A percentile compares a stretch with the other conserved stretches of the same genome.
These are phyloP conservation scores for Trissoscelio sp. DNA, from an alignment of 2,888 invertebrate species.

Conservation along the genomic window DNA sequence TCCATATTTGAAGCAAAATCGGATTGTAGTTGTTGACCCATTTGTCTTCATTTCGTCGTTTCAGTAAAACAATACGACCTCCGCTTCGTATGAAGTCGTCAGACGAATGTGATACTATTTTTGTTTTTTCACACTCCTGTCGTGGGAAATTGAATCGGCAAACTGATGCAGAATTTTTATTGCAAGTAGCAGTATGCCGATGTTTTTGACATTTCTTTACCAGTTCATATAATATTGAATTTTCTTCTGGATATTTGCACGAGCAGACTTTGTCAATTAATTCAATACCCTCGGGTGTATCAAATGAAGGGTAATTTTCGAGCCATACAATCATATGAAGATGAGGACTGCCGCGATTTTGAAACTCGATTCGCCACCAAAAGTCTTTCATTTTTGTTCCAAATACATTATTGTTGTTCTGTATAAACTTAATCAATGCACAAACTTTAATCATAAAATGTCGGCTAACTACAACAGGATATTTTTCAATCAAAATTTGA, in stretches of 20 bases:
- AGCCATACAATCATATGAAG: constrained; percentile 76
- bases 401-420: constrained; percentile 23
- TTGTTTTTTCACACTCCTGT: constrained; percentile 29
- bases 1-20: too few relatives aligned
- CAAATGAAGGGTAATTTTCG: constrained; percentile 68
- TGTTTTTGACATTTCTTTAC: constrained; percentile 69
- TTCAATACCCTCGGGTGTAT: constrained; percentile 66
- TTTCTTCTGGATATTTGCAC: constrained; percentile 66
- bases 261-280: constrained; percentile 61
- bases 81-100: constrained; percentile 75
- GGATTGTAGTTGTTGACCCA: constrained; percentile 77
- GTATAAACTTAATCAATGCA: constrained; percentile 14
- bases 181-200: constrained; percentile 68
- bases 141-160: constrained; percentile 73
- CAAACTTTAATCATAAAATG: constrained; percentile 34
- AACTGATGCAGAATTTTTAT: constrained; percentile 35
- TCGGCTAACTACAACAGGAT: constrained; percentile 30
- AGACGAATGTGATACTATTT: constrained; percentile 71
- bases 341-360: too few relatives aligned
- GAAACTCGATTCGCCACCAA: too few relatives aligned
- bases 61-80: constrained; percentile 75
- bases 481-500: constrained; percentile 22
- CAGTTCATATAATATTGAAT: constrained; percentile 45
- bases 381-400: constrained; percentile 65
- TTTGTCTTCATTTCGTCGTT: constrained; percentile 69